A percentile compares a stretch with the other conserved stretches of the same genome.
phyloP scores from a whole-genome alignment of 1,140 invertebrate species.

The Asbolus verrucosus region DNA sequence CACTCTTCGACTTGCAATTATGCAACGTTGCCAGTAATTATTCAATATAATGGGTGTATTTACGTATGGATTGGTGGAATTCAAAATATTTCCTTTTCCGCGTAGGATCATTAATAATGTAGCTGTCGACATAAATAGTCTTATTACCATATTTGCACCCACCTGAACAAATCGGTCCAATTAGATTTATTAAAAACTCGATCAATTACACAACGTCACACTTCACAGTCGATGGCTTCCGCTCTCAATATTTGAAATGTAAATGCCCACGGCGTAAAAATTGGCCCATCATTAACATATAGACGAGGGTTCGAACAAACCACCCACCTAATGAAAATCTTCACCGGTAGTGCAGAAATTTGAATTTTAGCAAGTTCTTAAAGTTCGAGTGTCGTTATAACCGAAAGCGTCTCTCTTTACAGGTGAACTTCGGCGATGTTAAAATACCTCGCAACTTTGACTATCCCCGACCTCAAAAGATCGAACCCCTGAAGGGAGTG shows the following conservation, averaged over 20 bases:
- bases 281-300: no score
- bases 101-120: constrained; percentile 25
- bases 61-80: constrained; percentile 7
- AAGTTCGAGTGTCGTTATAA: no score
- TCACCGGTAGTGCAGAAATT: no score
- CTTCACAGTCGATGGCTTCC: no score
- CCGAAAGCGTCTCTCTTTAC: no score
- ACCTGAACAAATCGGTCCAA: neutral
- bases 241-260: no score
- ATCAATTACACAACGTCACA: no score
- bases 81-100: constrained; percentile 35
- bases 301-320: no score
- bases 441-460: constrained; percentile 82
- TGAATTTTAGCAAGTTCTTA: no score
- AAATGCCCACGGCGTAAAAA: no score
- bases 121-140: constrained; percentile 17
- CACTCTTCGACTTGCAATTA: neutral
- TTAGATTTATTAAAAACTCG: constrained; percentile 3
- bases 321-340: no score
- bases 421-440: constrained; percentile 93
- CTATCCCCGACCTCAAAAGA: constrained; percentile 84
- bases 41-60: constrained; percentile 17
- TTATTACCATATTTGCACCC: constrained; percentile 32
- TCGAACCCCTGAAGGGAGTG: constrained; percentile 79
- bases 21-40: constrained; percentile 9